These are phyloP conservation scores for Microchrysa polita DNA, from an alignment of 2,888 invertebrate species.

Conservation along the genomic window DNA sequence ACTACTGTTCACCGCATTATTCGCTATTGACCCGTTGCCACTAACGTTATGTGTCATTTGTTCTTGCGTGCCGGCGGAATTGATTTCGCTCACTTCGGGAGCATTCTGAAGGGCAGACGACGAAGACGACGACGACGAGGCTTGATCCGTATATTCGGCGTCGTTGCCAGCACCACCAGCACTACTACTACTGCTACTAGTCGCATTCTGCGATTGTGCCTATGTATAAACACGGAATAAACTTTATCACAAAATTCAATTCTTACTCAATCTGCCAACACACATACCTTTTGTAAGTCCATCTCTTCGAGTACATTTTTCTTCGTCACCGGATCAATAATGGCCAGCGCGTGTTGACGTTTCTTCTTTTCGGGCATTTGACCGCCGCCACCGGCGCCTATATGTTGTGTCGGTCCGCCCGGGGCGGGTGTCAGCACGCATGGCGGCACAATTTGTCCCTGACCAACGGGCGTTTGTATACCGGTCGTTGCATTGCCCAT, in stretches of 20 bases:
- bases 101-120: not conserved
- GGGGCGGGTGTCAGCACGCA: conserved; percentile 55
- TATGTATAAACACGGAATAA: conserved; percentile 11
- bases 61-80: conserved; percentile 12
- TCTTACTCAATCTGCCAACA: conserved; percentile 4
- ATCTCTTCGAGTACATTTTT: conserved; percentile 61
- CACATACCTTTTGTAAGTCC: conserved; percentile 49
- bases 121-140: no score
- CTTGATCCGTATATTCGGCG: conserved; percentile 24
- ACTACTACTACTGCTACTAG: conserved; percentile 39
- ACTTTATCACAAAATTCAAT: not conserved
- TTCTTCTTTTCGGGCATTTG: conserved; percentile 48
- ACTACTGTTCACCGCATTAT: not conserved
- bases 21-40: not conserved
- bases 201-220: conserved; percentile 51
- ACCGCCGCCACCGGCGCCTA: not conserved
- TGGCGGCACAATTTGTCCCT: conserved; percentile 65
- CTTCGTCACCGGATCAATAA: conserved; percentile 60
- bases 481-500: conserved; percentile 62
- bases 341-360: conserved; percentile 60
- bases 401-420: not conserved
- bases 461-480: conserved; percentile 57
- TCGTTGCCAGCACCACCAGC: conserved; percentile 5
- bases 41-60: not conserved
- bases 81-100: not conserved